A percentile compares a stretch with the other conserved stretches of the same genome.
These are phyloP conservation scores for Tiliacea citrago DNA, from an alignment of 2,888 invertebrate genomes.

Conservation along the genomic window DNA sequence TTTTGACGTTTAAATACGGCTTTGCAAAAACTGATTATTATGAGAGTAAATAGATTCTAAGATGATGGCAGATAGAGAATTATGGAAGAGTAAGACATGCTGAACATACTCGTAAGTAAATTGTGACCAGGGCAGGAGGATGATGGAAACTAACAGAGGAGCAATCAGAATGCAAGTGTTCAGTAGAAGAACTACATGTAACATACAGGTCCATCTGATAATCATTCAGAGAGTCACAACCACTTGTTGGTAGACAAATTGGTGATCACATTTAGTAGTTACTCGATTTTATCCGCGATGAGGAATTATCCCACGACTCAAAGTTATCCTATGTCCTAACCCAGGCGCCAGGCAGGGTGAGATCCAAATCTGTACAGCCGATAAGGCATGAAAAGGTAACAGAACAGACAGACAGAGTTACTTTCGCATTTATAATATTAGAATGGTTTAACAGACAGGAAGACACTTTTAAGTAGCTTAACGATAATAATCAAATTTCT, in stretches of 20 bases:
- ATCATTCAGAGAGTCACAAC: not conserved
- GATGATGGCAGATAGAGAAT: not conserved
- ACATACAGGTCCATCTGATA: too few relatives aligned
- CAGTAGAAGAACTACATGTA: too few relatives aligned
- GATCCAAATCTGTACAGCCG: not conserved
- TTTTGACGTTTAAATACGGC: not conserved
- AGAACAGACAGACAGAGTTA: too few relatives aligned
- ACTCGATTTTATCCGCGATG: too few relatives aligned
- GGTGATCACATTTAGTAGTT: not conserved
- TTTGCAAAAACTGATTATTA: not conserved
- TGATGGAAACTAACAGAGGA: not conserved
- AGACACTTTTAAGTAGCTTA: too few relatives aligned
- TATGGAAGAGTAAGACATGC: too few relatives aligned
- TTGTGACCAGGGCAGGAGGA: not conserved
- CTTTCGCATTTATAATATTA: too few relatives aligned
- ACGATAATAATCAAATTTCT: too few relatives aligned
- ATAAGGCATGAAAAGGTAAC: not conserved
- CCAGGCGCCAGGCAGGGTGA: too few relatives aligned
- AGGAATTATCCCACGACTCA: too few relatives aligned
- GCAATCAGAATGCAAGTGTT: not conserved
- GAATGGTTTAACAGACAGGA: not conserved
- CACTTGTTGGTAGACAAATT: not conserved
- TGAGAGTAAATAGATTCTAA: not conserved
- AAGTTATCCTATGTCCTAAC: not conserved
- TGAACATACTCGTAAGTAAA: not conserved